These are phyloP conservation scores for Urechis unicinctus DNA, from an alignment of 2,888 invertebrate species.

Conservation along the genomic window DNA sequence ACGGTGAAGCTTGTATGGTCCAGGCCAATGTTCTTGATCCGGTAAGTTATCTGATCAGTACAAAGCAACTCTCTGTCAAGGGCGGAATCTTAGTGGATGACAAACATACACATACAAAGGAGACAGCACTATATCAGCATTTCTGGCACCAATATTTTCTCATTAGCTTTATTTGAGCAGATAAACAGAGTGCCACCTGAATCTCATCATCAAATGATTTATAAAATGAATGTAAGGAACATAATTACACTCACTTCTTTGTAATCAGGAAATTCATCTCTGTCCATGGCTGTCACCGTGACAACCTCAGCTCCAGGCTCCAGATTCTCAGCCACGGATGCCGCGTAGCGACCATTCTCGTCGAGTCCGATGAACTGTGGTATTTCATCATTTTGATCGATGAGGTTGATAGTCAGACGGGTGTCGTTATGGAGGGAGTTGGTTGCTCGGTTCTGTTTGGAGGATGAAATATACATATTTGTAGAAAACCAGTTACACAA, in stretches of 20 bases:
- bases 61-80: too few relatives aligned
- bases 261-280: slow-evolving; percentile 34
- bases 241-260: slow-evolving; percentile 23
- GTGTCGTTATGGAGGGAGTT: slow-evolving; percentile 41
- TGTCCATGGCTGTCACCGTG: slow-evolving; percentile 40
- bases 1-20: slow-evolving; percentile 67
- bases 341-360: slow-evolving; percentile 81
- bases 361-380: slow-evolving; percentile 77
- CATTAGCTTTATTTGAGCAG: background rate
- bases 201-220: background rate
- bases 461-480: too few relatives aligned
- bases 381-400: slow-evolving; percentile 94
- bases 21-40: slow-evolving; percentile 15
- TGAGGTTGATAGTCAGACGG: slow-evolving; percentile 87
- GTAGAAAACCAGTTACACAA: too few relatives aligned
- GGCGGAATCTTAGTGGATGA: too few relatives aligned
- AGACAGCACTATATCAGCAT: too few relatives aligned
- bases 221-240: too few relatives aligned
- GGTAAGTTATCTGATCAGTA: slow-evolving; percentile 18
- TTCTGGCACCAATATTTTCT: too few relatives aligned
- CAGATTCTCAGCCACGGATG: slow-evolving; percentile 91
- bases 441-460: slow-evolving; percentile 41
- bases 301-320: slow-evolving; percentile 85
- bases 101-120: too few relatives aligned
- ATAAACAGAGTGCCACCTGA: too few relatives aligned